A percentile compares a stretch with the other conserved stretches of the same genome.
Conservation (phyloP, 2,888 invertebrate species). For the Lysandra coridon region DNA sequence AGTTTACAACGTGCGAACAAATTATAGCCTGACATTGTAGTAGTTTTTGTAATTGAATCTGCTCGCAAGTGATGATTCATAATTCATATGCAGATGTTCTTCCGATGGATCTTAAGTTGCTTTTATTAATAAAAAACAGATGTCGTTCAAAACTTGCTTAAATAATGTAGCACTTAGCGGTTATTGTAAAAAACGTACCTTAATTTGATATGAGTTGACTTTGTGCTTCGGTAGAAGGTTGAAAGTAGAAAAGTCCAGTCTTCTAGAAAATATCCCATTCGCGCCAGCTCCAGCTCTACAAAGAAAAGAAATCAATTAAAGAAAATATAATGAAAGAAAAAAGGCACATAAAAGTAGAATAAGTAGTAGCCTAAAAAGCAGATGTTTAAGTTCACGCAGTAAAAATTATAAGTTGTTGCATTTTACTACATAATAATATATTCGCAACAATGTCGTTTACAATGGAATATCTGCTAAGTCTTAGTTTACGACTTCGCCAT, state of each 20-base stretch:
- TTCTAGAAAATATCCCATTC: conserved; percentile 95
- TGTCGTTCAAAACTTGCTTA: background rate
- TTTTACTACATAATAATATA: background rate
- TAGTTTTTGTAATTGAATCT: conserved; percentile 28
- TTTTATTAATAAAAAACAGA: background rate
- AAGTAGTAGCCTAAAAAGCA: background rate
- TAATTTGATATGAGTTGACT: conserved; percentile 99
- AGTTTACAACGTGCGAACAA: background rate
- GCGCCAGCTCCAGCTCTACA: conserved; percentile 92
- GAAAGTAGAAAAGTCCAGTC: conserved; percentile 96
- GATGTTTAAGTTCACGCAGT: background rate
- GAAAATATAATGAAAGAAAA: background rate
- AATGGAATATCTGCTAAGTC: conserved; percentile 17
- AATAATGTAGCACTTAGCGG: background rate
- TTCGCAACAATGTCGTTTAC: conserved; percentile 2
- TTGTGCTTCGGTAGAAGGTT: conserved; percentile 96
- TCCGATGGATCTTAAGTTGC: background rate
- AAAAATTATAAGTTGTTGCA: conserved; percentile 15
- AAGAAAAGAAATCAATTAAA: conserved; percentile 41
- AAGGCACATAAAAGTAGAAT: background rate
- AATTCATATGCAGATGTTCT: conserved; percentile 28
- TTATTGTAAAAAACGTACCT: conserved; percentile 83
- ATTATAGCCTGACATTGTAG: background rate
- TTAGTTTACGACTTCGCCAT: conserved; percentile 7
- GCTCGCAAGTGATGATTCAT: conserved; percentile 25